phyloP scores from a whole-genome alignment of 2,797 vertebrate species.

The Malurus splendens region DNA sequence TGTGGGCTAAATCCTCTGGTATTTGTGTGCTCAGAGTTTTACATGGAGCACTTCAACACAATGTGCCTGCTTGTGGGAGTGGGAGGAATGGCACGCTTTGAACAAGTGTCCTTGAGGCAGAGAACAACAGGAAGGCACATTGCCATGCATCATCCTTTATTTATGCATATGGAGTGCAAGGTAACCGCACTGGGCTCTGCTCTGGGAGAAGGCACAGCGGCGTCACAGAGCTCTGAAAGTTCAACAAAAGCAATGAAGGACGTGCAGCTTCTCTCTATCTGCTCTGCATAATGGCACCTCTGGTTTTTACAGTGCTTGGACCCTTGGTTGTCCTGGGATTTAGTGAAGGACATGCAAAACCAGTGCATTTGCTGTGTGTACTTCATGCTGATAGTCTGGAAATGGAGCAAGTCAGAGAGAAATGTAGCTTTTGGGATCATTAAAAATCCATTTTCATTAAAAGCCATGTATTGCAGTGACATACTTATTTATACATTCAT shows the following conservation, averaged over 20 bases:
- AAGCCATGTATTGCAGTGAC: background rate
- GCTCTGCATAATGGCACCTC: background rate
- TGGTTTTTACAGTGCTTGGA: background rate
- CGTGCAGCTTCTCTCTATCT: background rate
- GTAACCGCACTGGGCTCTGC: background rate
- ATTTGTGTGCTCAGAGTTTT: slow-evolving; percentile 3
- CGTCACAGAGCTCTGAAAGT: background rate
- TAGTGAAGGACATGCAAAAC: slow-evolving; percentile 14
- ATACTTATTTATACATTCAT: slow-evolving; percentile 39
- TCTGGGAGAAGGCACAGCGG: background rate
- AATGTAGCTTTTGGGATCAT: slow-evolving; percentile 20
- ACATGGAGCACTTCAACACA: background rate
- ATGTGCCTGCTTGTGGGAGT: background rate
- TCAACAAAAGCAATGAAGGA: background rate
- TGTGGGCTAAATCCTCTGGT: background rate
- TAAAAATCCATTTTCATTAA: slow-evolving; percentile 55
- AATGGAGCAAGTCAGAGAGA: slow-evolving; percentile 13
- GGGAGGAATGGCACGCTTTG: background rate
- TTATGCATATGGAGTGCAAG: slow-evolving; percentile 19
- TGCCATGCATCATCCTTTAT: background rate
- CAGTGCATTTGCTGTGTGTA: background rate
- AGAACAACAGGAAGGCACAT: background rate
- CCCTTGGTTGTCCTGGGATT: background rate
- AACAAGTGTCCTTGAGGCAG: slow-evolving; percentile 22
- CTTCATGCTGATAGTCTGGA: slow-evolving; percentile 12